Percentiles rank a stretch among this genome's conserved stretches.
phyloP scores from a whole-genome alignment of 2,113 vertebrate species.

The Heptranchias perlo region DNA sequence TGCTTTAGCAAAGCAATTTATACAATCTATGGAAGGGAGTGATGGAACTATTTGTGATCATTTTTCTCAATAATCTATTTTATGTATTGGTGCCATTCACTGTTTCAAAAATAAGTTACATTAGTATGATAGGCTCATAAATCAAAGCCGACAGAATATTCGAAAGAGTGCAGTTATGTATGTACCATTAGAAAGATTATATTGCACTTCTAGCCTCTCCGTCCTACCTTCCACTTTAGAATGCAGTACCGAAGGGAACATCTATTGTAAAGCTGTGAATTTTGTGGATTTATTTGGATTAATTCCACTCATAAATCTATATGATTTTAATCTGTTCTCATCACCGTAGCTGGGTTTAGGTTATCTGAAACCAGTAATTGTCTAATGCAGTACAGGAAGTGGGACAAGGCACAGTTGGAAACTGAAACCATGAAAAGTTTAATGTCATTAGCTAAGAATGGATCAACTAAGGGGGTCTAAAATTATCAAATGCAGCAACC shows the following conservation, averaged over 20 bases:
- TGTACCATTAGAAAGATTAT: neutral
- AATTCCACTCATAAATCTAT: neutral
- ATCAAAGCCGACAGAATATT: neutral
- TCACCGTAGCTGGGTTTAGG: neutral
- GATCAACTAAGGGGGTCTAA: constrained; percentile 28
- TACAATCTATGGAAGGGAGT: neutral
- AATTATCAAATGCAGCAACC: constrained; percentile 24
- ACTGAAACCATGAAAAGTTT: constrained; percentile 36
- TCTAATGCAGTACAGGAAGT: constrained; percentile 27
- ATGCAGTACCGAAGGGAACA: neutral
- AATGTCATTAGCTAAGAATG: constrained; percentile 34
- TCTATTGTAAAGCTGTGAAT: neutral
- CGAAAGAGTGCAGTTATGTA: neutral
- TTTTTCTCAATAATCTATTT: neutral
- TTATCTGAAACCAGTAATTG: constrained; percentile 23
- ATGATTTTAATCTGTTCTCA: constrained; percentile 17
- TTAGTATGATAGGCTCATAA: neutral
- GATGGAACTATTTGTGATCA: neutral
- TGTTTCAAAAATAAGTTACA: neutral
- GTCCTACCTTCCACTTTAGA: neutral
- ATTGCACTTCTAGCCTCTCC: neutral
- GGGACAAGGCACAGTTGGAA: constrained; percentile 18
- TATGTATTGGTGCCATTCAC: neutral
- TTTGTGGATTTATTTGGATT: neutral
- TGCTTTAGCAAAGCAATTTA: neutral